Evolutionary conservation across 2,888 invertebrate genomes (phyloP).

Genomic region (Phasia obesa): DNA sequence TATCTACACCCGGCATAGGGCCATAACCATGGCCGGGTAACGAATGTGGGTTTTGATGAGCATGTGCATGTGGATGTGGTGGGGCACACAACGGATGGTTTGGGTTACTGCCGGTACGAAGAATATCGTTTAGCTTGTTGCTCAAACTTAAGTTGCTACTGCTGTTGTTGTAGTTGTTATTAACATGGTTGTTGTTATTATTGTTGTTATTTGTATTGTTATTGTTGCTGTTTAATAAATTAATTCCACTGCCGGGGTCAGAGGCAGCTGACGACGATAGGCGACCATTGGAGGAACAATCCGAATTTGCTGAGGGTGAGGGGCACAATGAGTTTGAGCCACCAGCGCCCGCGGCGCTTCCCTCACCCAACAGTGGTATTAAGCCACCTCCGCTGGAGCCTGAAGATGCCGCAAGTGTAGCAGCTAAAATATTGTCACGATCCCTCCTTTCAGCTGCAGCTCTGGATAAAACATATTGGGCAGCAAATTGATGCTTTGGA

Average conservation of each 20-base stretch:
- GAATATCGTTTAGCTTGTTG: constrained; percentile 83
- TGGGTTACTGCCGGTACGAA: constrained; percentile 72
- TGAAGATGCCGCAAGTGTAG: constrained; percentile 86
- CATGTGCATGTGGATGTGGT: constrained; percentile 30
- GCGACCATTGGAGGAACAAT: constrained; percentile 92
- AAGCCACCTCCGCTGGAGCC: constrained; percentile 77
- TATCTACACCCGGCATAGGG: constrained; percentile 82
- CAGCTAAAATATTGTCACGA: constrained; percentile 89
- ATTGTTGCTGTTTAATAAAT: constrained; percentile 86
- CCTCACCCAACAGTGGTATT: constrained; percentile 73
- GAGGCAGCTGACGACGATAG: constrained; percentile 91
- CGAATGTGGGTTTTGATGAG: constrained; percentile 38
- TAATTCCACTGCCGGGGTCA: constrained; percentile 84
- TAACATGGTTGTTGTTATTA: constrained; percentile 79
- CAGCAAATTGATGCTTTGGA: constrained; percentile 97
- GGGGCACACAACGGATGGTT: constrained; percentile 47
- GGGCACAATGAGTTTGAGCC: constrained; percentile 88
- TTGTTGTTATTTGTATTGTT: constrained; percentile 85
- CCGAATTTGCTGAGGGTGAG: constrained; percentile 93
- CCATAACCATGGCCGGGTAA: constrained; percentile 83
- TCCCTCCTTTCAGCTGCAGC: constrained; percentile 96
- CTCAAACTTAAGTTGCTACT: constrained; percentile 85
- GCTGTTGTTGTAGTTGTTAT: constrained; percentile 83
- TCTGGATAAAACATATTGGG: constrained; percentile 94
- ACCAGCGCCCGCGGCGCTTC: constrained; percentile 72